phyloP scores from a whole-genome alignment of 2,888 invertebrate genomes.

The Dendrolimus pini region DNA sequence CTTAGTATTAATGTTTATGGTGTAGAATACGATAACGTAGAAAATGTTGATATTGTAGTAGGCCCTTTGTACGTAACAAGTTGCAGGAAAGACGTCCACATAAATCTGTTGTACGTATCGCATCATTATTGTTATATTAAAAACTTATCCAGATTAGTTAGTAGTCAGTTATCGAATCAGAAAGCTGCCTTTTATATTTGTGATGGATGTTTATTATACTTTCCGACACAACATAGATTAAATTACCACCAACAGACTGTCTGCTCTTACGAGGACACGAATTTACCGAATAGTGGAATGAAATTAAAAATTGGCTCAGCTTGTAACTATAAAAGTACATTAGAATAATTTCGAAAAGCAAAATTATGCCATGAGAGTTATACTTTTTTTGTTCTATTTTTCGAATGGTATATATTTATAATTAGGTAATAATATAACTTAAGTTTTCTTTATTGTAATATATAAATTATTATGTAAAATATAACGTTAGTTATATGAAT shows the following conservation, averaged over 20 bases:
- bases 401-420: too few relatives aligned
- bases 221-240: neutral
- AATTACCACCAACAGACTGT: neutral
- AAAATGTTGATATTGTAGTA: constrained; percentile 6
- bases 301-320: neutral
- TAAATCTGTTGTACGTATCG: constrained; percentile 19
- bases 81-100: constrained; percentile 8
- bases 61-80: constrained; percentile 20
- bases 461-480: too few relatives aligned
- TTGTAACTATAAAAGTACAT: neutral
- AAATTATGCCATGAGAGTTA: too few relatives aligned
- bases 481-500: too few relatives aligned
- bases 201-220: constrained; percentile 4
- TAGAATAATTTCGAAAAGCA: too few relatives aligned
- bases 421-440: too few relatives aligned
- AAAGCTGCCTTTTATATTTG: constrained; percentile 1
- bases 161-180: constrained; percentile 1
- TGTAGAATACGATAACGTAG: constrained; percentile 15
- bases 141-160: constrained; percentile 18
- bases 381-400: too few relatives aligned
- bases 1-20: constrained; percentile 24
- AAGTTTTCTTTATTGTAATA: too few relatives aligned
- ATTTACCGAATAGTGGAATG: neutral
- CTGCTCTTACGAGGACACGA: neutral
- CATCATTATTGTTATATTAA: constrained; percentile 22